Base-by-base conservation (phyloP, 30 jellyfish, hydroid and myxozoan species). In the Hydractinia symbiolongicarpus region DNA sequence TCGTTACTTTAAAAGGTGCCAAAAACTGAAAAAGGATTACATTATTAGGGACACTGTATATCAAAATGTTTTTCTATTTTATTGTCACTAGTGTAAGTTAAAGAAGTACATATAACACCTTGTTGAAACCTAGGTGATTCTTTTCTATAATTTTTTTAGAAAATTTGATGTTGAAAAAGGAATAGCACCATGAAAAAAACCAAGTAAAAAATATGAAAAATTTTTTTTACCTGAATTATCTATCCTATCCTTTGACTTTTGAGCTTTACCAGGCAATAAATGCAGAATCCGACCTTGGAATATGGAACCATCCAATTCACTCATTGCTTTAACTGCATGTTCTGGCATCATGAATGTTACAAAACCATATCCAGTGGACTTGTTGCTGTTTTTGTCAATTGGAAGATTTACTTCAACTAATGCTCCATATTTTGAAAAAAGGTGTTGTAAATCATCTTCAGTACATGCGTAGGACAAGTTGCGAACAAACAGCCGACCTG, bases 321-420 rank as follows among this genome's bases (percentile, higher is more conserved):
- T 79, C 71, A 83, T 77, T 15, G 99, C 99, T 20, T 61, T 72
- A 17, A 94, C 97, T 5, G 97, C 97, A 74, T 94, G 96, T 73
- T 88, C 97, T 20, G 99, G 97, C 93, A 88, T 79, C 89, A 88
- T 85, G 76, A 84, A 94, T 11, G 99, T 94, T 11, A 94, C 97
- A 82, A 84, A 88, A 15, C 91, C 99, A 77, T 84, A 77, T 11
- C 99, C 99, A 13, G 90, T 94, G 13, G 93, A 53, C 51, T 88
- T 72, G 54, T 79, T 83, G 11, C 95, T 88, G 61, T 88, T 72
- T 61, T 85, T 94, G 67, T 94, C 97, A 16, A 88, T 84, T 50
- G 99, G 99, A 58, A 94, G 54, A 79, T 85, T 87, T 5, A 89
- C 87, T 71, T 94, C 99, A 14, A 94, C 86, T n/a, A 94, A 58